Conservation (phyloP, 1,140 invertebrate genomes). For the Battus philenor region DNA sequence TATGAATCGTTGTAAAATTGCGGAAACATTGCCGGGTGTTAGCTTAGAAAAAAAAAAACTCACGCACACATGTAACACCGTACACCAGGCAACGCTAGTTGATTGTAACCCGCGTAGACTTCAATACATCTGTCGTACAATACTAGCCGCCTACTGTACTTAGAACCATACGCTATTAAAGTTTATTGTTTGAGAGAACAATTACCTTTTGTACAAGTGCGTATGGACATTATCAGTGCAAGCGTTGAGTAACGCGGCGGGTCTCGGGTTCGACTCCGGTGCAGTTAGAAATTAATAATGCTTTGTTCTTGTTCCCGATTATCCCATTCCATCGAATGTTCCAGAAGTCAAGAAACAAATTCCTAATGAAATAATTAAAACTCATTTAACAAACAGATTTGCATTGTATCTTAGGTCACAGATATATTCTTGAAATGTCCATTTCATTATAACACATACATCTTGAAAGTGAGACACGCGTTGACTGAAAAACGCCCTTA, state of each 20-base stretch:
- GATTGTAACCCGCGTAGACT: no score
- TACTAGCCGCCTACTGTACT: conserved; percentile 37
- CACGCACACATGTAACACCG: no score
- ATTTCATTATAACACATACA: no score
- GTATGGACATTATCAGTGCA: conserved; percentile 52
- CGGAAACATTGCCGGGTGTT: conserved; percentile 16
- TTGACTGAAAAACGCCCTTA: no score
- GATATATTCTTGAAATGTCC: no score
- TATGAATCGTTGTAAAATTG: conserved; percentile 14
- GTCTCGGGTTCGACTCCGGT: conserved; percentile 7
- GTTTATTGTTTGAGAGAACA: conserved; percentile 69
- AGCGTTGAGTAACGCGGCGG: conserved; percentile 30
- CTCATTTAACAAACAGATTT: no score
- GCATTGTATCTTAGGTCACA: no score
- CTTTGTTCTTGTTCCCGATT: conserved; percentile 4
- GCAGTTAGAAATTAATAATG: background rate
- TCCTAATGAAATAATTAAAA: no score
- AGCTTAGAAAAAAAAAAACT: conserved; percentile 24
- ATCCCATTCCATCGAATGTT: no score
- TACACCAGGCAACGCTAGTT: no score
- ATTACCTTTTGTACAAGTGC: conserved; percentile 64
- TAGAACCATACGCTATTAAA: conserved; percentile 59
- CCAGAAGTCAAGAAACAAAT: no score
- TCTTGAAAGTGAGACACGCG: no score
- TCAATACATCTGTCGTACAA: conserved; percentile 26